Base-by-base conservation (phyloP, 2,888 invertebrate species). In the Phania funesta region DNA sequence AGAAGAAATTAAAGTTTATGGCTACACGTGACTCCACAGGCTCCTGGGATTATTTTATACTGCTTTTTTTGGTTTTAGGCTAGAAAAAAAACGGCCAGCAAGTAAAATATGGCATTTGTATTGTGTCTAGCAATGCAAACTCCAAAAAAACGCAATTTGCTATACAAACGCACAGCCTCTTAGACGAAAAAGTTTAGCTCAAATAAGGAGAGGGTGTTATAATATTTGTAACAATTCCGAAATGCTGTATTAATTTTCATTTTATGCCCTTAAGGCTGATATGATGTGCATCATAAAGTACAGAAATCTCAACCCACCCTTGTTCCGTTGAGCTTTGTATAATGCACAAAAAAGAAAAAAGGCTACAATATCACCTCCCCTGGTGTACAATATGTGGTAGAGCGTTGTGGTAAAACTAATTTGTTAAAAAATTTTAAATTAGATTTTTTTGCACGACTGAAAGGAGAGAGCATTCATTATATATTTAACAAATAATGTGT, bases 21-120 rank as follows among this genome's bases (percentile, higher is more conserved):
- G 64, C 75, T 65, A 82, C 85, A 85, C 84, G 84, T 85, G 84
- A 85, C 83, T 81, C 70, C 56, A 82, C 58, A 79, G 73, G 83
- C 83, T 78, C 78, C 64, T 41, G 83, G 84, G 82, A 84, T 84
- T 85, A 83, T 83, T 80, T 81, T 74, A 70, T 74, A 83, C 60
- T 82, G 84, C 84, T 84, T 84, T 85, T 79, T 73, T 52, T 75
- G 70, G 62, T 76, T 76, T 65, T 44, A 74, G 26, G 44, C 20
- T 54, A 62, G 29, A 18, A 50, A 9, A 70, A 67, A 62, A 48
- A 52, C 44, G 41, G 52, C 22, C 54, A 60, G 56, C 29, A 44
- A 44, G 44, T 38, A 38, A 73, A 67, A 80, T 29, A 13, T 68
- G 62, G 74, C 74, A 71, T 60, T 58, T 65, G 50, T 48, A 71